These are phyloP conservation scores for Coenonympha glycerion DNA, from an alignment of 2,888 invertebrate species.

Conservation along the genomic window DNA sequence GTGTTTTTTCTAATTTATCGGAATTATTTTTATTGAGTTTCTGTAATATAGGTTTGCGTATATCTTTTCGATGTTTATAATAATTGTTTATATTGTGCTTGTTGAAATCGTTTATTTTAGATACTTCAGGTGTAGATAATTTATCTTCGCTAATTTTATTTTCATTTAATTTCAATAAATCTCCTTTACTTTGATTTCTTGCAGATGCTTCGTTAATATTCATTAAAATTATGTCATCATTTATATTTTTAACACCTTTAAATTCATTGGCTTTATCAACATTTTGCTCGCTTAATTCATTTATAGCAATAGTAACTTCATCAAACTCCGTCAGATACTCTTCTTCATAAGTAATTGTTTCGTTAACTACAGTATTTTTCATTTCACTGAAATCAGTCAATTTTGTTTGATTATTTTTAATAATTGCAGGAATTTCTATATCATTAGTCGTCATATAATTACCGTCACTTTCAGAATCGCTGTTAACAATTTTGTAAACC, in stretches of 20 bases:
- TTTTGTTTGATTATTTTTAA: conserved; percentile 19
- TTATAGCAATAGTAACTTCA: neutral
- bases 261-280: neutral
- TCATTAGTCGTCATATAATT: conserved; percentile 25
- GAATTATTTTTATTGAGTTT: neutral
- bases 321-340: neutral
- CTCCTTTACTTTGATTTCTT: neutral
- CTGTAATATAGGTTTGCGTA: conserved; percentile 2
- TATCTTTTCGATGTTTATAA: conserved; percentile 21
- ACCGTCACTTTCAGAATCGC: conserved; percentile 16
- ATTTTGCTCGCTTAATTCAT: neutral
- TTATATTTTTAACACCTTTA: neutral
- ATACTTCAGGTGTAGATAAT: neutral
- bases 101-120: conserved; percentile 9
- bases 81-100: conserved; percentile 21
- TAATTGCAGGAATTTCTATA: conserved; percentile 17
- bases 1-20: neutral
- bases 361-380: neutral
- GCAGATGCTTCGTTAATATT: neutral
- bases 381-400: no score
- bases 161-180: neutral
- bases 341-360: neutral
- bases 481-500: conserved; percentile 23
- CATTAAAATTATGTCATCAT: neutral
- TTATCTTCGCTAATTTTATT: neutral